These are phyloP conservation scores for Spisula subtruncata DNA, from an alignment of 2,888 invertebrate species.

Conservation along the genomic window DNA sequence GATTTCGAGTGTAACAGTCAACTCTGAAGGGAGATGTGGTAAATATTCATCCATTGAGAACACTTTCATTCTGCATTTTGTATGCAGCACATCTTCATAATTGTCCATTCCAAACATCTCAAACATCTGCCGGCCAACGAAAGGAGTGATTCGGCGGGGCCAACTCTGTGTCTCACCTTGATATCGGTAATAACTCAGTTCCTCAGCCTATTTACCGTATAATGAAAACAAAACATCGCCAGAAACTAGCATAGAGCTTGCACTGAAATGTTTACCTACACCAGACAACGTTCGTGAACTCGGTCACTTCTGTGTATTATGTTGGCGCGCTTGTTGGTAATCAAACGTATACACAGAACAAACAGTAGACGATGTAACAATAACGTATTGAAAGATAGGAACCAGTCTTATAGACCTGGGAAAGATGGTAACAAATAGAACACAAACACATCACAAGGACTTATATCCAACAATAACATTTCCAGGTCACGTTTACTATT, in stretches of 20 bases:
- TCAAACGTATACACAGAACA: neutral
- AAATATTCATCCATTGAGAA: too few relatives aligned
- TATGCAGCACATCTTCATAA: too few relatives aligned
- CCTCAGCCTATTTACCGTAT: too few relatives aligned
- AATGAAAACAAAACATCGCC: neutral
- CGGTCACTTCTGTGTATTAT: constrained; percentile 3
- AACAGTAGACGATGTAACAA: neutral
- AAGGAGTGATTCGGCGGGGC: too few relatives aligned
- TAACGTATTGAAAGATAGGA: neutral
- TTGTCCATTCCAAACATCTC: neutral
- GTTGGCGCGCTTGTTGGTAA: neutral
- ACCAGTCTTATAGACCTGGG: neutral
- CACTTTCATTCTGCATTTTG: too few relatives aligned
- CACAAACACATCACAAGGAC: neutral
- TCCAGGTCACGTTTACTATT: neutral
- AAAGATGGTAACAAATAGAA: neutral
- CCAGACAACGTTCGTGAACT: neutral
- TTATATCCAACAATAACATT: neutral
- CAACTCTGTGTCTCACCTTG: too few relatives aligned
- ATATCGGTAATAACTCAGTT: too few relatives aligned
- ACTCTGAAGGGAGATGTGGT: too few relatives aligned
- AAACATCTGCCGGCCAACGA: too few relatives aligned
- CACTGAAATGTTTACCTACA: neutral
- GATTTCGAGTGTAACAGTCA: too few relatives aligned
- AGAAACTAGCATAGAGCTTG: neutral